A percentile compares a stretch with the other conserved stretches of the same genome.
Evolutionary conservation across 1,140 invertebrate genomes (phyloP).

Genomic region (Megalopta genalis): DNA sequence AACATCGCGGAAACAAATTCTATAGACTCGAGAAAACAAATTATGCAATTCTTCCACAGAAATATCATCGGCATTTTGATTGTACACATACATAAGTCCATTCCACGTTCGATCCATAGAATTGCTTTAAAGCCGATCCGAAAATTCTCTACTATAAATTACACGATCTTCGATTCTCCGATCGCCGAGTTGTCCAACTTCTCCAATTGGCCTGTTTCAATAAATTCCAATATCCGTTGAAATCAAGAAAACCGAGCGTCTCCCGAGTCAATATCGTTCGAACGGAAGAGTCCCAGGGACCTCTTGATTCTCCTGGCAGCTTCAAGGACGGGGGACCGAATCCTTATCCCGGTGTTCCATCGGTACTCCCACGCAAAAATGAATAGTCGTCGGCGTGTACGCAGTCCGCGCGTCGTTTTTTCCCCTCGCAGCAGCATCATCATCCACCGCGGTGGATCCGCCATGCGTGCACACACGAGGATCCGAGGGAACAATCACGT

Average conservation of each 20-base stretch:
- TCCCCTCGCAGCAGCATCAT: slow-evolving; percentile 8
- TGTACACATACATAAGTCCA: too few relatives aligned
- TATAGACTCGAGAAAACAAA: too few relatives aligned
- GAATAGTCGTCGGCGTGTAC: slow-evolving; percentile 2
- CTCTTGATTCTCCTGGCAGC: not conserved
- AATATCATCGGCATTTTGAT: too few relatives aligned
- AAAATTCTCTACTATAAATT: too few relatives aligned
- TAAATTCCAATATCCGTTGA: not conserved
- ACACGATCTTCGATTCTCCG: too few relatives aligned
- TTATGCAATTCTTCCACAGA: too few relatives aligned
- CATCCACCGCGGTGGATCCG: not conserved
- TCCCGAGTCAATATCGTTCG: not conserved
- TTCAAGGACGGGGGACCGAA: not conserved
- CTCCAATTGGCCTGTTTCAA: not conserved
- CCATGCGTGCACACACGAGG: not conserved
- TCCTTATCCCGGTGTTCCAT: slow-evolving; percentile 56
- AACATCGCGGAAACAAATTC: too few relatives aligned
- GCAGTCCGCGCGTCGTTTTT: slow-evolving; percentile 9
- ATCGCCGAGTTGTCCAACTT: not conserved
- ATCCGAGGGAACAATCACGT: not conserved
- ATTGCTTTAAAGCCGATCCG: too few relatives aligned
- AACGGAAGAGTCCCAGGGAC: not conserved
- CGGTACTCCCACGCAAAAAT: slow-evolving; percentile 17
- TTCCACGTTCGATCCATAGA: too few relatives aligned
- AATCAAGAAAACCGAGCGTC: not conserved